Percentiles rank a stretch among this genome's conserved stretches.
Conservation (phyloP, 2,888 invertebrate genomes). For the Andrena praecox region DNA sequence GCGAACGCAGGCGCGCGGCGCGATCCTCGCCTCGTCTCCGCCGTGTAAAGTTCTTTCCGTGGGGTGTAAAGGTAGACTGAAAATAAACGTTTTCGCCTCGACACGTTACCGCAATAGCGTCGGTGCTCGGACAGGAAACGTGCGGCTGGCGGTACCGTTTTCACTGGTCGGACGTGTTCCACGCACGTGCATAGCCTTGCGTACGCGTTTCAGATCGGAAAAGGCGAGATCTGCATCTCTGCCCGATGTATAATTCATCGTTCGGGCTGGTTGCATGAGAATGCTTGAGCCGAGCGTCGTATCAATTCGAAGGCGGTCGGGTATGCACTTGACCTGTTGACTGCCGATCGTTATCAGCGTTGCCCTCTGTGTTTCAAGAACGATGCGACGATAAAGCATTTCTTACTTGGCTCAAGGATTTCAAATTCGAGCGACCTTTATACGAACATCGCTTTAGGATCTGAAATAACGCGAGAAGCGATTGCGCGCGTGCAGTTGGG, state of each 20-base stretch:
- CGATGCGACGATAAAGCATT: too few species aligned
- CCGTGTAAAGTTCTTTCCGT: conserved; percentile 48
- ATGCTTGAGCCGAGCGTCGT: not conserved
- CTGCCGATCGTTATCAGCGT: too few species aligned
- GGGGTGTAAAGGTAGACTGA: conserved; percentile 63
- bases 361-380: too few species aligned
- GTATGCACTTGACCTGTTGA: too few species aligned
- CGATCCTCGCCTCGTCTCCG: conserved; percentile 11
- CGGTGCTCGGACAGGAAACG: conserved; percentile 27
- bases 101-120: conserved; percentile 53
- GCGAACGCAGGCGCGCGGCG: conserved; percentile 33
- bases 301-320: too few species aligned
- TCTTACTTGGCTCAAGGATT: too few species aligned
- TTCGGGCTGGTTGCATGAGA: not conserved
- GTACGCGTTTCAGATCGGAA: not conserved
- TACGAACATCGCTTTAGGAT: too few species aligned
- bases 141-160: conserved; percentile 29
- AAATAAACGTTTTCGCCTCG: conserved; percentile 67
- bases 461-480: too few species aligned
- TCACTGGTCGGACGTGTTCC: conserved; percentile 13
- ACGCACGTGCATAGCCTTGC: conserved; percentile 16
- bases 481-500: too few species aligned
- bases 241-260: not conserved
- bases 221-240: not conserved
- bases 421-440: too few species aligned